Evolutionary conservation across 1,140 invertebrate genomes (phyloP).

Genomic region (Cardiocondyla obscurior): DNA sequence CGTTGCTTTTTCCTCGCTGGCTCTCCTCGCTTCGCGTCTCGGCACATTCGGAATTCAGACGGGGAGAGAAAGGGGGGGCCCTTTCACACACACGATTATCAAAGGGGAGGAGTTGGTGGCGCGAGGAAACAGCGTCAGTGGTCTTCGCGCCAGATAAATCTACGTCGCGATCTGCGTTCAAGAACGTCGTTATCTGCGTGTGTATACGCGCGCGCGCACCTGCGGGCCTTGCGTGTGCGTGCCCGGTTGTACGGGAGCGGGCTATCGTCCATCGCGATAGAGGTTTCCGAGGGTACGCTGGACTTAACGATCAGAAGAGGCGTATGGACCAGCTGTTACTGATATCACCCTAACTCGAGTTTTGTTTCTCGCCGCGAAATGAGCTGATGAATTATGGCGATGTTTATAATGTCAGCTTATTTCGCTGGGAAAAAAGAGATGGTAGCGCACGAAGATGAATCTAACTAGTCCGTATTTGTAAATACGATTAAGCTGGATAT

Average conservation of each 20-base stretch:
- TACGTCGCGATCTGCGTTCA: constrained; percentile 64
- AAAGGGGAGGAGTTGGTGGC: constrained; percentile 54
- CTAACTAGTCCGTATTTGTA: neutral
- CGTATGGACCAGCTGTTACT: constrained; percentile 32
- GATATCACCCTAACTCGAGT: constrained; percentile 18
- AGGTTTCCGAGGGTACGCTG: constrained; percentile 35
- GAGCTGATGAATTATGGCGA: constrained; percentile 12
- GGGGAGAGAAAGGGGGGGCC: neutral
- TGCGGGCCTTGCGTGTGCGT: constrained; percentile 21
- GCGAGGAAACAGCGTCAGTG: constrained; percentile 60
- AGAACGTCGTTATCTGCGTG: constrained; percentile 59
- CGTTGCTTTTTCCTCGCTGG: neutral
- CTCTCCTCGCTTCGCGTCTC: constrained; percentile 24
- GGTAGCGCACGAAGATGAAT: neutral
- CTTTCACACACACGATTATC: constrained; percentile 36
- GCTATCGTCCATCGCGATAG: constrained; percentile 47
- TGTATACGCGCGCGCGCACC: constrained; percentile 22
- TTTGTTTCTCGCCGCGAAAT: constrained; percentile 18
- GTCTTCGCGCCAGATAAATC: constrained; percentile 68
- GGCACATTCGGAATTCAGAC: constrained; percentile 63
- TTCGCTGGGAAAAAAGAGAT: neutral
- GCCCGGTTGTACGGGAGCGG: constrained; percentile 30
- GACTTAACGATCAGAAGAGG: constrained; percentile 12
- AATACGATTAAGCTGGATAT: neutral
- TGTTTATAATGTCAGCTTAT: constrained; percentile 24